Base-by-base conservation (phyloP, 1,140 invertebrate genomes). In the Laupala kohalensis region DNA sequence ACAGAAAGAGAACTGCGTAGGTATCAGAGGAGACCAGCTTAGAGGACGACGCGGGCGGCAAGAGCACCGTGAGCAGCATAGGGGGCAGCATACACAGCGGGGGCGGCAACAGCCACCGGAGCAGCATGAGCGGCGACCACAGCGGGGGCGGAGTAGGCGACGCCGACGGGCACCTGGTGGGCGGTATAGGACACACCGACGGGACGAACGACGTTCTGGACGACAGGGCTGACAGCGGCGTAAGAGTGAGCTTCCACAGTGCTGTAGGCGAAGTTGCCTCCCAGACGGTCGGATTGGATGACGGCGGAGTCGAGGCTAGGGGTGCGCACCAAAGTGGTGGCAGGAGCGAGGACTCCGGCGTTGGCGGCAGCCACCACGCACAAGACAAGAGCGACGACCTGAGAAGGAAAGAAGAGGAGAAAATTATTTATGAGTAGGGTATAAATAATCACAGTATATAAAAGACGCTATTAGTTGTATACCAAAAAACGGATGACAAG, bases 201-300 rank as follows among this genome's bases (percentile, higher is more conserved):
- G 68, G 80, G 79, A 9, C 70, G 67, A 15, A 74, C 72, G 6
- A 79, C 78, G 53, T 76, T 74, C 76, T 81, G 79, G 63, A 86
- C 76, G 67, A 84, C 76, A 53, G 84, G 84, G 69, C 76, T 76
- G 73, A 83, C 75, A 25, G 79, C 79, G 65, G 80, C 79, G 77
- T 84, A 85, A 23, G 84, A 83, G 74, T 85, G 84, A 64, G 79
- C 81, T 76, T 86, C 84, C 71, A 81, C 78, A 71, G 81, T 79
- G 73, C 80, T 81, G 79, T 86, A 86, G 29, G 84, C 83, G 76
- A 86, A 86, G 80, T 84, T 85, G 68, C 84, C 82, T 13, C 84
- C 84, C 25, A 85, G 74, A 6, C 84, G 77, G 75, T 85, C 81
- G 26, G 79, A 81, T 73, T 82, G 78, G 77, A 86, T 82, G 73